phyloP scores from a whole-genome alignment of 35 echinoderm and acorn worm species.

The Acanthaster planci region DNA sequence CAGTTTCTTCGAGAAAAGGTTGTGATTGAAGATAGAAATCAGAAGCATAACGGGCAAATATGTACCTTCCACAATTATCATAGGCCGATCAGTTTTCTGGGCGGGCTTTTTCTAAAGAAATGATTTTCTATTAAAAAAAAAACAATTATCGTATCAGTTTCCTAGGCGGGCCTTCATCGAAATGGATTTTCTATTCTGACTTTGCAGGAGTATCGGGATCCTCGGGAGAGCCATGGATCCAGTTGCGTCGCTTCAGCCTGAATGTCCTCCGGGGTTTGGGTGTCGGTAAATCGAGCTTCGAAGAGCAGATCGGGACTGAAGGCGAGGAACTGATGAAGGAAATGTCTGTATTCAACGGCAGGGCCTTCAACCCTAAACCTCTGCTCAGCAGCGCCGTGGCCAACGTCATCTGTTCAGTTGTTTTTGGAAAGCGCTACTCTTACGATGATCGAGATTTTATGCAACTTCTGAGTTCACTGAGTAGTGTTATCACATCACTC shows the following conservation, averaged over 20 bases:
- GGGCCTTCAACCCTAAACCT: constrained; percentile 41
- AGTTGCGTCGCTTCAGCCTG: constrained; percentile 57
- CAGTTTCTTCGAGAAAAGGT: too few species aligned
- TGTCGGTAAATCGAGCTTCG: constrained; percentile 74
- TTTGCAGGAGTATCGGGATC: background rate
- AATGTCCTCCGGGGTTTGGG: constrained; percentile 73
- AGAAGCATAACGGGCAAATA: too few species aligned
- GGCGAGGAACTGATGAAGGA: constrained; percentile 8
- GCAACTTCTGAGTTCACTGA: background rate
- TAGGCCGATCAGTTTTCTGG: too few species aligned
- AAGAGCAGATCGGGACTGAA: constrained; percentile 64
- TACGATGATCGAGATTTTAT: constrained; percentile 38
- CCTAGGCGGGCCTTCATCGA: too few species aligned
- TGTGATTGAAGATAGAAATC: too few species aligned
- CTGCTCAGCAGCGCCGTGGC: constrained; percentile 37
- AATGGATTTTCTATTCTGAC: background rate
- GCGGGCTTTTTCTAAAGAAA: too few species aligned
- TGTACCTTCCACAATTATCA: too few species aligned
- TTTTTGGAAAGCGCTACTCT: constrained; percentile 54
- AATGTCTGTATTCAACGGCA: constrained; percentile 7
- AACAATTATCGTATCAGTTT: too few species aligned
- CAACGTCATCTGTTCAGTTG: constrained; percentile 58
- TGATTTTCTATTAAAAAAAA: too few species aligned
- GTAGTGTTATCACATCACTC: background rate
- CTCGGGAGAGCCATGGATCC: constrained; percentile 55